These are phyloP conservation scores for Anthrax anthrax DNA, from an alignment of 2,888 invertebrate species.

Conservation along the genomic window DNA sequence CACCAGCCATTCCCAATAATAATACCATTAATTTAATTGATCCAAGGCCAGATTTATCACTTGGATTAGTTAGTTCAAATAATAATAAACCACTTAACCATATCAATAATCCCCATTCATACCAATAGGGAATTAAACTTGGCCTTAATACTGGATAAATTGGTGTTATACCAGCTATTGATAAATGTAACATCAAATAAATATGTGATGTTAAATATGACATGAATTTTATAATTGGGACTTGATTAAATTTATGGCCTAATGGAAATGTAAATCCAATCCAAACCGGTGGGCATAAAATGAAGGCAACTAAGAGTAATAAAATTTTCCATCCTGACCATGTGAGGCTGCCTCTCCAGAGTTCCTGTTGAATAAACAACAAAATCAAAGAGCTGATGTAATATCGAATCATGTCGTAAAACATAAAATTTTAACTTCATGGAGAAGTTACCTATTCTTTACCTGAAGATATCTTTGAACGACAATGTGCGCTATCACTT, in stretches of 20 bases:
- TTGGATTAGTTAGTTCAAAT: conserved; percentile 94
- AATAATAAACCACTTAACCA: conserved; percentile 91
- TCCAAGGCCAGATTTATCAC: conserved; percentile 92
- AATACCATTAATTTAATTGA: conserved; percentile 83
- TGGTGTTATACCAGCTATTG: conserved; percentile 79
- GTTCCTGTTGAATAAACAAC: conserved; percentile 49
- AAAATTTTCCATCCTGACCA: conserved; percentile 95
- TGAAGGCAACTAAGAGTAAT: conserved; percentile 80
- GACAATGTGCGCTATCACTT: conserved; percentile 92
- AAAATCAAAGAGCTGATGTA: not conserved
- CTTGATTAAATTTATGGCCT: conserved; percentile 91
- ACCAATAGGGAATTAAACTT: conserved; percentile 79
- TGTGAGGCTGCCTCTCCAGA: conserved; percentile 93
- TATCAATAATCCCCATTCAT: conserved; percentile 88
- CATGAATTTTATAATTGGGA: conserved; percentile 99
- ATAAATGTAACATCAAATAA: conserved; percentile 86
- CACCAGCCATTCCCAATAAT: conserved; percentile 77
- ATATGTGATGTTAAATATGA: conserved; percentile 97
- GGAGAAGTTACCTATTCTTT: conserved; percentile 26
- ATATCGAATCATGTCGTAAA: no score
- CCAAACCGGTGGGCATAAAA: conserved; percentile 94
- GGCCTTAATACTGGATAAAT: conserved; percentile 68
- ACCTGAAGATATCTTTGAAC: conserved; percentile 92
- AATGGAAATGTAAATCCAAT: conserved; percentile 86
- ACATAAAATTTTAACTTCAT: not conserved